Percentiles rank a stretch among this genome's conserved stretches.
These are phyloP conservation scores for Drosophila atroscutellata DNA, from an alignment of 2,888 invertebrate genomes.

Conservation along the genomic window DNA sequence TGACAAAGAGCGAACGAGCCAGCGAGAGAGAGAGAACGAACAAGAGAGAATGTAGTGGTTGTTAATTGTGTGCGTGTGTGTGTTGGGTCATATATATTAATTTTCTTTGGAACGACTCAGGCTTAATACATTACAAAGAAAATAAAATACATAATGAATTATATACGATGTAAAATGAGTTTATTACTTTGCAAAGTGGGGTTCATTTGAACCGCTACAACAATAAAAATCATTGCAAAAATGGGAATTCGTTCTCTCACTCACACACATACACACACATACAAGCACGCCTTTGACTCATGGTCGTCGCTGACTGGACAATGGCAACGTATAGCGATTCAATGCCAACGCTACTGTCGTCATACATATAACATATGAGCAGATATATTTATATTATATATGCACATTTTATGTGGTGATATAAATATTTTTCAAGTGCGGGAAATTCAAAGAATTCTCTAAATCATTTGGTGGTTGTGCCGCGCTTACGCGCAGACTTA, in stretches of 20 bases:
- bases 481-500: conserved; percentile 12
- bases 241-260: conserved; percentile 16
- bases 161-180: conserved; percentile 40
- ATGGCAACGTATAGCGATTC: conserved; percentile 45
- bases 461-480: conserved; percentile 33
- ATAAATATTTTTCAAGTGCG: conserved; percentile 24
- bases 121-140: conserved; percentile 49
- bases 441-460: conserved; percentile 19
- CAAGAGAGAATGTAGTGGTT: conserved; percentile 58
- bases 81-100: conserved; percentile 49
- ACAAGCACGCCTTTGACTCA: conserved; percentile 50
- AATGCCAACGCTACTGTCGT: conserved; percentile 37
- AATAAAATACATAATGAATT: conserved; percentile 23
- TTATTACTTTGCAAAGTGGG: conserved; percentile 30
- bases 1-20: conserved; percentile 33
- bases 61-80: conserved; percentile 49
- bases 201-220: conserved; percentile 3
- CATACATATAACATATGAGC: not conserved
- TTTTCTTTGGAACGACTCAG: conserved; percentile 24
- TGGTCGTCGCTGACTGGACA: conserved; percentile 55
- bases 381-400: conserved; percentile 13
- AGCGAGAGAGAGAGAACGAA: conserved; percentile 21
- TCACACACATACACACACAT: conserved; percentile 8
- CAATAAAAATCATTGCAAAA: conserved; percentile 53
- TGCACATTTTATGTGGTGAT: conserved; percentile 4